These are phyloP conservation scores for Cairina moschata DNA, from an alignment of 2,113 vertebrate species.

Conservation along the genomic window DNA sequence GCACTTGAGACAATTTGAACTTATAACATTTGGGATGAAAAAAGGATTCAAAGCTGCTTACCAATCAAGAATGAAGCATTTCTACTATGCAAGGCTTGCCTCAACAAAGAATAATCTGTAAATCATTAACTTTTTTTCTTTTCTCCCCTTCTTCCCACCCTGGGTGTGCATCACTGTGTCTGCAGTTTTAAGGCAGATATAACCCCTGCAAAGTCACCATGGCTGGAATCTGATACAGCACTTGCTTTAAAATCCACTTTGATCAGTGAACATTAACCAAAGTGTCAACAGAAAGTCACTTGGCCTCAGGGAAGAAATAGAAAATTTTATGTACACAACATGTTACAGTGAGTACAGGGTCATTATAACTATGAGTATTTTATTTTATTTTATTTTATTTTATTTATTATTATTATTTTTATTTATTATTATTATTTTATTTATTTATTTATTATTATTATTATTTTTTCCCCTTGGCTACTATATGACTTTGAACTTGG, in stretches of 20 bases:
- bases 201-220: background rate
- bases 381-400: background rate
- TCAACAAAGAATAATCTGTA: conserved; percentile 32
- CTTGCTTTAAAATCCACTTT: conserved; percentile 71
- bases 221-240: conserved; percentile 43
- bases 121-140: background rate
- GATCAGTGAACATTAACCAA: conserved; percentile 67
- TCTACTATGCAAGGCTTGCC: background rate
- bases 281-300: conserved; percentile 43
- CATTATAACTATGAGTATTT: background rate
- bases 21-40: background rate
- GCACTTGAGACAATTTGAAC: conserved; percentile 18
- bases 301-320: conserved; percentile 44
- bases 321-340: conserved; percentile 39
- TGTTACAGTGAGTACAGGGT: conserved; percentile 20
- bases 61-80: conserved; percentile 7
- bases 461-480: background rate
- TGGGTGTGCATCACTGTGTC: background rate
- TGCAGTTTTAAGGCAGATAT: background rate
- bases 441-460: too few species aligned
- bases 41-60: background rate
- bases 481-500: conserved; percentile 55
- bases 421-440: background rate
- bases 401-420: background rate
- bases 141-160: background rate